Evolutionary conservation across 2,888 invertebrate genomes (phyloP), one percentile per base, ranked within the genome.

Genomic region (Oscheius sp.): DNA sequence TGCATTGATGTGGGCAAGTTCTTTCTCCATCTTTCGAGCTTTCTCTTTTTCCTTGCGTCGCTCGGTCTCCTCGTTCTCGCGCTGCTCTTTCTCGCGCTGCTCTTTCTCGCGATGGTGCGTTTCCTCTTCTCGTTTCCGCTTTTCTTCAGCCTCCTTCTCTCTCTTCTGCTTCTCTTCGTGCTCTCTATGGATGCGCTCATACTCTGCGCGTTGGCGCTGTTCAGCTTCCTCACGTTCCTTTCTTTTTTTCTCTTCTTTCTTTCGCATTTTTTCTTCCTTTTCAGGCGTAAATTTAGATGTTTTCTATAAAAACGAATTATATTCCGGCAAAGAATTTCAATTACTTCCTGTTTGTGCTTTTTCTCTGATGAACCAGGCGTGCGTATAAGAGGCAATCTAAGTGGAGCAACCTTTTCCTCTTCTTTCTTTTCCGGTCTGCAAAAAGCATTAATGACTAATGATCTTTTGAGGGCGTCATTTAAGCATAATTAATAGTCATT

Each of bases 11-110:
- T 31, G 39, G 15, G 34, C 33, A 3, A 46, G 29, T 8, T 33
- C 70, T 39, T 61, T 65, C 20, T 58, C 50, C 69, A 71, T 50
- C 23, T 12, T 33, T n/a, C 37, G 25, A 25, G 37, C 42, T 39
- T 71, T 69, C 23, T 72, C 65, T 39, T 50, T 37, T 45, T 69
- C 53, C 15, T 29, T 67, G 39, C 23, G 46, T 46, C 45, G 37
- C 42, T 63, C 2, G 50, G n/a, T 27, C 27, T 27, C 31, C 37
- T 57, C 37, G 17, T 6, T 57, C 57, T 6, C 46, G 39, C 31
- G 27, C 45, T 37, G n/a, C 37, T 33, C 61, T n/a, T 3, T 27
- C 46, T 25, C 45, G n/a, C n/a, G n/a, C n/a, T 37, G n/a, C 37
- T 33, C 61, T n/a, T 3, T 27, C 46, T 25, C 45, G n/a, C n/a